Percentiles rank a stretch among this genome's conserved stretches.
These are phyloP conservation scores for Tiliacea citrago DNA, from an alignment of 2,888 invertebrate species.

Conservation along the genomic window DNA sequence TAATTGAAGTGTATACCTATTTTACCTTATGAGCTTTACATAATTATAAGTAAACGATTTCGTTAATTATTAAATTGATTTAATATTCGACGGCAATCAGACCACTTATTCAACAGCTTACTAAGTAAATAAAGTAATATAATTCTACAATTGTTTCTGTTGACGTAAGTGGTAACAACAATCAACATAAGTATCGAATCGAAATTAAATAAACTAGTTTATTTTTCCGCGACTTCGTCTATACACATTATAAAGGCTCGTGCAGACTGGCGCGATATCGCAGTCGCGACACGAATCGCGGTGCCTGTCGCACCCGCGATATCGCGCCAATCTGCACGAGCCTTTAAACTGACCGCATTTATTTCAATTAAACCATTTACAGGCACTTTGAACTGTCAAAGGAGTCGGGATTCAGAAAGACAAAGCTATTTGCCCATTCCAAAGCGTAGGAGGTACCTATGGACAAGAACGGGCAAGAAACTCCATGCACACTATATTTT, in stretches of 20 bases:
- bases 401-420: too few species aligned
- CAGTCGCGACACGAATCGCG: too few species aligned
- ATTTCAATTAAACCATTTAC: too few species aligned
- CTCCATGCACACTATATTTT: too few species aligned
- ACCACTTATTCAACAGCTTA: not conserved
- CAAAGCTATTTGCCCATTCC: too few species aligned
- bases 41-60: constrained; percentile 14
- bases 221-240: not conserved
- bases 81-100: constrained; percentile 1
- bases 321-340: too few species aligned
- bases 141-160: constrained; percentile 11
- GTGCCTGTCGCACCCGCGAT: too few species aligned
- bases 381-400: too few species aligned
- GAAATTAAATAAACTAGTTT: not conserved
- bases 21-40: constrained; percentile 11
- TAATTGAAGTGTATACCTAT: constrained; percentile 19
- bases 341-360: too few species aligned
- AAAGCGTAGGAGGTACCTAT: too few species aligned
- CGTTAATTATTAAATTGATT: constrained; percentile 10
- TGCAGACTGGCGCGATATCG: too few species aligned
- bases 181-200: constrained; percentile 1
- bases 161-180: constrained; percentile 12
- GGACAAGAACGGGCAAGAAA: too few species aligned
- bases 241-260: not conserved
- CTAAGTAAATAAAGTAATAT: constrained; percentile 13